Conservation (phyloP, 23 tunicate species). For the Clavelina lepadiformis region DNA sequence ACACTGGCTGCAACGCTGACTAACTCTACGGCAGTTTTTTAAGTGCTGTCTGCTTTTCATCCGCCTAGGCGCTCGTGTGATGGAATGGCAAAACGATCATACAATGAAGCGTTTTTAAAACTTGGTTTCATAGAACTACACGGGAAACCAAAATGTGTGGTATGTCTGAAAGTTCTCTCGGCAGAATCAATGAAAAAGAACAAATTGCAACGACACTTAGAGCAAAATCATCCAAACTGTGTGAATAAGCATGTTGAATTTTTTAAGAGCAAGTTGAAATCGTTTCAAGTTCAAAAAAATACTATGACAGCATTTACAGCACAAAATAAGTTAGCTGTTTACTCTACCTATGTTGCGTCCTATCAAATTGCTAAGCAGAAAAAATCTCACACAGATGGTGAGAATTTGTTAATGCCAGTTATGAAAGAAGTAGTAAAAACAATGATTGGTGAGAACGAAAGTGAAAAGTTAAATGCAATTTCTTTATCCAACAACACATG, state of each 20-base stretch:
- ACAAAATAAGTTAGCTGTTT: conserved; percentile 19
- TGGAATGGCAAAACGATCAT: conserved; percentile 45
- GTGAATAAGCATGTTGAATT: conserved; percentile 14
- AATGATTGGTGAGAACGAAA: conserved; percentile 28
- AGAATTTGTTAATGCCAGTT: conserved; percentile 17
- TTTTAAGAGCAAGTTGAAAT: conserved; percentile 26
- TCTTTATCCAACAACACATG: conserved; percentile 22
- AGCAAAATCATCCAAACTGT: conserved; percentile 17
- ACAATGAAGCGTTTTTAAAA: conserved; percentile 37
- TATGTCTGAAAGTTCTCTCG: conserved; percentile 36
- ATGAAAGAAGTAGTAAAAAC: conserved; percentile 27
- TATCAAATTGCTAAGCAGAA: conserved; percentile 24
- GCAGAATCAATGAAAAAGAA: conserved; percentile 39
- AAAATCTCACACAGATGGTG: conserved; percentile 11
- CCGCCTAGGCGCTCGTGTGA: no score
- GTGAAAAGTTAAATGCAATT: conserved; percentile 13
- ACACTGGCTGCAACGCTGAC: no score
- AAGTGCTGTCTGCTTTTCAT: no score
- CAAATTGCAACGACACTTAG: conserved; percentile 22
- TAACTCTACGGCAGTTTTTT: no score
- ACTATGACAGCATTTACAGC: conserved; percentile 22
- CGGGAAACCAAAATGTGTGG: conserved; percentile 46
- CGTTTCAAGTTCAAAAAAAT: conserved; percentile 14
- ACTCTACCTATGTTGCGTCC: conserved; percentile 11
- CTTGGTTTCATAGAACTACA: conserved; percentile 34